Conservation (phyloP, 2,797 vertebrate species). For the Anguilla pacifica region DNA sequence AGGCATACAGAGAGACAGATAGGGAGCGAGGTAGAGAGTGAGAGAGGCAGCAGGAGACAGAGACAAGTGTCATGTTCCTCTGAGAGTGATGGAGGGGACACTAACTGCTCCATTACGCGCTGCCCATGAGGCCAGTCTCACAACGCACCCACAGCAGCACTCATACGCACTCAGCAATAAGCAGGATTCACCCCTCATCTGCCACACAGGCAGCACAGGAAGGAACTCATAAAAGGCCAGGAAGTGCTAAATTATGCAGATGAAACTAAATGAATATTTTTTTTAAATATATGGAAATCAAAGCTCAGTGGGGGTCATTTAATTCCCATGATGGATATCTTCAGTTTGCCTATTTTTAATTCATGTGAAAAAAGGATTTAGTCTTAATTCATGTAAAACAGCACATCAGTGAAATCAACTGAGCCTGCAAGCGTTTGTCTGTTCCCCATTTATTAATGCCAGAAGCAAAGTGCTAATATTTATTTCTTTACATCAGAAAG, state of each 20-base stretch:
- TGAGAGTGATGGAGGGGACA: background rate
- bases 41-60: background rate
- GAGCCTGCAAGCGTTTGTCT: background rate
- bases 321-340: conserved; percentile 11
- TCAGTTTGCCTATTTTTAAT: background rate
- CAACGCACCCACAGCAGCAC: background rate
- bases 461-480: conserved; percentile 1
- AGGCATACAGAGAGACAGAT: background rate
- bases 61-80: background rate
- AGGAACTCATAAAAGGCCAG: conserved; percentile 28
- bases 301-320: background rate
- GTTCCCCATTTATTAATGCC: conserved; percentile 19
- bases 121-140: background rate
- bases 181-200: background rate
- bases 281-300: background rate
- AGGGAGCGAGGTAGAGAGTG: background rate
- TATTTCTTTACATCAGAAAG: background rate
- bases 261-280: background rate
- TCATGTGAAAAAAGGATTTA: conserved; percentile 11
- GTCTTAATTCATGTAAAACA: background rate
- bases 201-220: conserved; percentile 3
- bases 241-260: conserved; percentile 19
- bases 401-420: background rate
- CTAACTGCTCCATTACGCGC: background rate
- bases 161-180: background rate